A percentile compares a stretch with the other conserved stretches of the same genome.
These are phyloP conservation scores for Meles meles DNA, from an alignment of 2,113 vertebrate species.

Conservation along the genomic window DNA sequence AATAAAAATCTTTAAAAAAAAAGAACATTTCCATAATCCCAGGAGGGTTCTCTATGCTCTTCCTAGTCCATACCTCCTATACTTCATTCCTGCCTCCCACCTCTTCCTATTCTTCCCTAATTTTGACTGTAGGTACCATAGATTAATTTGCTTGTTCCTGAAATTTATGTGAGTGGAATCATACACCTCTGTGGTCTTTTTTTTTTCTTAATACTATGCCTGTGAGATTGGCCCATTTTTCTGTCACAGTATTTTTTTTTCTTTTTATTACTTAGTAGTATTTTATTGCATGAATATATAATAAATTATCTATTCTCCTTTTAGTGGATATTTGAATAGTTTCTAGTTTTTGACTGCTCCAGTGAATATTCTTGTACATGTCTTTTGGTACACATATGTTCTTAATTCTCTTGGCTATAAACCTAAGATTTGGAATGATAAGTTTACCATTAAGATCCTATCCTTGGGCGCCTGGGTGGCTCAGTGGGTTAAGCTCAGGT, in stretches of 20 bases:
- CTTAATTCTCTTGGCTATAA: neutral
- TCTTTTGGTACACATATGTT: neutral
- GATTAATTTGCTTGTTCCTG: neutral
- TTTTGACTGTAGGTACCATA: neutral
- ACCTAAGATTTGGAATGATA: neutral
- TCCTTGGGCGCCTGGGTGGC: neutral
- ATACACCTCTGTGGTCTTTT: neutral
- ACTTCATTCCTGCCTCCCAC: too few relatives aligned
- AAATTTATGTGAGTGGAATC: neutral
- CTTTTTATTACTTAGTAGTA: neutral
- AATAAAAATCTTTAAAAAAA: neutral
- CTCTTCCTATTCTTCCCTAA: neutral
- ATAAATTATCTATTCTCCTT: neutral
- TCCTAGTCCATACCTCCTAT: neutral
- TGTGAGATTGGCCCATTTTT: neutral
- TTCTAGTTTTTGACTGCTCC: neutral
- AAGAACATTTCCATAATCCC: neutral
- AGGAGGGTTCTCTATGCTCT: neutral
- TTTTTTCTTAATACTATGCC: neutral
- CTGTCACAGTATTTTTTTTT: neutral
- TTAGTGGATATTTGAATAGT: neutral
- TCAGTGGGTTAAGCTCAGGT: too few relatives aligned
- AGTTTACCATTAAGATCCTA: neutral
- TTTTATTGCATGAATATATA: neutral
- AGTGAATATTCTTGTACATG: neutral